phyloP scores from a whole-genome alignment of 2,797 vertebrate genomes.

The Trachops cirrhosus region DNA sequence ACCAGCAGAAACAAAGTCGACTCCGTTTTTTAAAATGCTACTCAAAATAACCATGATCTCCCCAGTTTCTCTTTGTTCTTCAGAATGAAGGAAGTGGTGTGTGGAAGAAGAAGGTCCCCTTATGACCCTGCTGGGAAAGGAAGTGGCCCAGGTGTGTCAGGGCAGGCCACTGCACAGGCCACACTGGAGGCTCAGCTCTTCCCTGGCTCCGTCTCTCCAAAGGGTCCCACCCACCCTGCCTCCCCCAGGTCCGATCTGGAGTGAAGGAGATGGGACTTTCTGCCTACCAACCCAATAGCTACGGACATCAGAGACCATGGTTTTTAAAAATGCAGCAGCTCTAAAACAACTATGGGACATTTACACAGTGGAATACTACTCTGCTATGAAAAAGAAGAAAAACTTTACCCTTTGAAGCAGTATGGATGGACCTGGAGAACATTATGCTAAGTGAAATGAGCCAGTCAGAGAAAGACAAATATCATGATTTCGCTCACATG shows the following conservation, averaged over 20 bases:
- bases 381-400: no score
- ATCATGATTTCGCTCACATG: no score
- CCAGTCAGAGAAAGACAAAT: no score
- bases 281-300: not conserved
- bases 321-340: not conserved
- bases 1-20: not conserved
- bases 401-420: no score
- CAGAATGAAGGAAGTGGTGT: not conserved
- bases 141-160: not conserved
- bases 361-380: no score
- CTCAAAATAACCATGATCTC: not conserved
- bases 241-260: not conserved
- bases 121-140: not conserved
- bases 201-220: not conserved
- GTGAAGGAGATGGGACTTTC: not conserved
- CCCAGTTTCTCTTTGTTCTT: not conserved
- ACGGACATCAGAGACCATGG: not conserved
- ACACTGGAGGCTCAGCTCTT: not conserved
- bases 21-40: not conserved
- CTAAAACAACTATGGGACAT: not conserved
- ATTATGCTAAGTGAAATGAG: no score
- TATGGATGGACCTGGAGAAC: no score
- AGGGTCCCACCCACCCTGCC: not conserved
- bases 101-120: not conserved
- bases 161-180: not conserved